phyloP scores from a whole-genome alignment of 2,113 vertebrate species.

The Solea senegalensis region DNA sequence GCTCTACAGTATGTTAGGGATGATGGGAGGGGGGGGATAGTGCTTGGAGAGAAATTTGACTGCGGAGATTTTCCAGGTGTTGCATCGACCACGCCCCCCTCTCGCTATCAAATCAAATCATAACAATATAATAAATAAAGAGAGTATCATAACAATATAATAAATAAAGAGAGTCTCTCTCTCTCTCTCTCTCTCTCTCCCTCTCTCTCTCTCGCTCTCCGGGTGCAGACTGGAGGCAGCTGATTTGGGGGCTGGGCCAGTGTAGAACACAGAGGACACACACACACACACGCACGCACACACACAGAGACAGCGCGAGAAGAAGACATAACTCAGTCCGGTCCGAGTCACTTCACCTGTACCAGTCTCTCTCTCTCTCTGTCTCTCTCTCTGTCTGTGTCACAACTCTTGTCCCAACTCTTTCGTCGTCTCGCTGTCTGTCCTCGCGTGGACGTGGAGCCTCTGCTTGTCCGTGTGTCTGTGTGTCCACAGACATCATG shows the following conservation, averaged over 20 bases:
- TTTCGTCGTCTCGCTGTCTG: too few relatives aligned
- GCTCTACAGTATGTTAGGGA: too few relatives aligned
- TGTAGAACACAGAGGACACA: neutral
- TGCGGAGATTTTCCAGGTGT: conserved; percentile 57
- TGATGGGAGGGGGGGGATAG: neutral
- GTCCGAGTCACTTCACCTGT: too few relatives aligned
- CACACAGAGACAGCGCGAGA: neutral
- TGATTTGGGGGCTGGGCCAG: conserved; percentile 22
- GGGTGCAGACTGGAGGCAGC: neutral
- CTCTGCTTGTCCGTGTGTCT: neutral
- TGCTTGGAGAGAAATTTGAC: conserved; percentile 11
- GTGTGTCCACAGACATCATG: conserved; percentile 69
- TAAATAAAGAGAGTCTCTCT: too few relatives aligned
- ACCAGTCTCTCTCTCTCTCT: neutral
- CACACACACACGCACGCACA: neutral
- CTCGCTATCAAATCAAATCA: too few relatives aligned
- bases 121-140: too few relatives aligned
- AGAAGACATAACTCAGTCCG: neutral
- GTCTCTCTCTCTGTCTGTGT: too few relatives aligned
- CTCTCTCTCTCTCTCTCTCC: too few relatives aligned
- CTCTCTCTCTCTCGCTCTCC: neutral
- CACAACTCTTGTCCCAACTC: too few relatives aligned
- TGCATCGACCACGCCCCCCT: neutral
- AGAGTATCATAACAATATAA: too few relatives aligned
- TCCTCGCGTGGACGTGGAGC: neutral